Conservation (phyloP, 2,797 vertebrate species). For the Ctenochaetus hawaiiensis region DNA sequence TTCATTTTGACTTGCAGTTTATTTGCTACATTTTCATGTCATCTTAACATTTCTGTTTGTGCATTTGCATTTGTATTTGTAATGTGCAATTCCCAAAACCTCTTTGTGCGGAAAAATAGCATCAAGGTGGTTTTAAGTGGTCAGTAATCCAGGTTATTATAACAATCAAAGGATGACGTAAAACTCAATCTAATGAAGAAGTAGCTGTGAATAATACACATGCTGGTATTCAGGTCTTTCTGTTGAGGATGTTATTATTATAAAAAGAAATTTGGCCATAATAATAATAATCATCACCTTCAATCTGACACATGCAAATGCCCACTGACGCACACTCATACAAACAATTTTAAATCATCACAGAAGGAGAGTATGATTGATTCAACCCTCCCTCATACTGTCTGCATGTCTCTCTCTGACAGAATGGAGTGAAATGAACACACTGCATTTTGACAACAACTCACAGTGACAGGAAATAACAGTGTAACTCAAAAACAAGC, state of each 20-base stretch:
- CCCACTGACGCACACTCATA: not conserved
- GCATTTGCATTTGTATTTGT: constrained; percentile 5
- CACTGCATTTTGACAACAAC: constrained; percentile 18
- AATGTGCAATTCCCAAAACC: not conserved
- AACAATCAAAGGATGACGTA: constrained; percentile 43
- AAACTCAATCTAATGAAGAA: constrained; percentile 48
- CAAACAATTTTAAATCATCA: constrained; percentile 50
- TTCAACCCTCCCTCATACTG: constrained; percentile 44
- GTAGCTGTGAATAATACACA: constrained; percentile 41
- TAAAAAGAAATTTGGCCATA: constrained; percentile 23
- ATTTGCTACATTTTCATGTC: not conserved
- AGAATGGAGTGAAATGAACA: constrained; percentile 24
- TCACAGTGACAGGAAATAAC: constrained; percentile 6
- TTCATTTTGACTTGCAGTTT: not conserved
- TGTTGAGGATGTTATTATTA: constrained; percentile 53
- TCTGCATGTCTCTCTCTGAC: constrained; percentile 44
- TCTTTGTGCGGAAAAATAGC: constrained; percentile 7
- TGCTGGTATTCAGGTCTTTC: constrained; percentile 3
- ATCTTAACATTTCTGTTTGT: not conserved
- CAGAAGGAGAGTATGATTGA: constrained; percentile 32
- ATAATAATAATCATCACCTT: constrained; percentile 12
- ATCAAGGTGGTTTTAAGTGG: constrained; percentile 41
- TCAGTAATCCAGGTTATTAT: constrained; percentile 44
- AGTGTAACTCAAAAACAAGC: constrained; percentile 17
- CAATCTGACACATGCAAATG: not conserved